These are phyloP conservation scores for Bubo blakistoni DNA, from an alignment of 2,113 vertebrate genomes.

Conservation along the genomic window DNA sequence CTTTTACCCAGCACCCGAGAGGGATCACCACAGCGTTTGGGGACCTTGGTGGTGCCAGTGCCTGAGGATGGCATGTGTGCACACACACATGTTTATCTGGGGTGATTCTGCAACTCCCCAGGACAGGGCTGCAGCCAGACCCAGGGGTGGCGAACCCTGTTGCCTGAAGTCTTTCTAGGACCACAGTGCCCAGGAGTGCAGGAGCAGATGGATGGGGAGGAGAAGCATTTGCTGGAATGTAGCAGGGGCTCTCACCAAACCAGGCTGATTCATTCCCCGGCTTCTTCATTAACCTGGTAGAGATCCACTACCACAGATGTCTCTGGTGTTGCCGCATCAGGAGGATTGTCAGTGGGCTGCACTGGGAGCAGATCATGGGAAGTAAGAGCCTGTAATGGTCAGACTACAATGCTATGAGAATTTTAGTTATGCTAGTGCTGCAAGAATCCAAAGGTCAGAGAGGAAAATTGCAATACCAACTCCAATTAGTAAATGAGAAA, in stretches of 20 bases:
- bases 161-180: neutral
- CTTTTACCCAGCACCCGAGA: fast-evolving
- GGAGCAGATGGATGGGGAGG: neutral
- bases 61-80: neutral
- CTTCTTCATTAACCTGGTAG: neutral
- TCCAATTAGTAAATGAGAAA: neutral
- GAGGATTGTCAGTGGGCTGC: neutral
- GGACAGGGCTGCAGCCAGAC: neutral
- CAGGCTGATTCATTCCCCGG: neutral
- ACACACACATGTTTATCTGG: neutral
- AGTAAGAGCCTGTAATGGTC: fast-evolving
- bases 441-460: neutral
- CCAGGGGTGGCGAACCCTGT: neutral
- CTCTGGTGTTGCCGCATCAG: neutral
- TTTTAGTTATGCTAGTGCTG: neutral
- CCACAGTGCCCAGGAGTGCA: fast-evolving
- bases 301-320: neutral
- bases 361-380: too few relatives aligned
- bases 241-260: neutral
- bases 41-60: fast-evolving
- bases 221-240: neutral
- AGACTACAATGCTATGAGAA: neutral
- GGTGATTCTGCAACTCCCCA: fast-evolving
- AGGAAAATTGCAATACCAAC: neutral
- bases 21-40: fast-evolving